A percentile compares a stretch with the other conserved stretches of the same genome.
Conservation (phyloP, 2,797 vertebrate genomes). For the Allobates femoralis region DNA sequence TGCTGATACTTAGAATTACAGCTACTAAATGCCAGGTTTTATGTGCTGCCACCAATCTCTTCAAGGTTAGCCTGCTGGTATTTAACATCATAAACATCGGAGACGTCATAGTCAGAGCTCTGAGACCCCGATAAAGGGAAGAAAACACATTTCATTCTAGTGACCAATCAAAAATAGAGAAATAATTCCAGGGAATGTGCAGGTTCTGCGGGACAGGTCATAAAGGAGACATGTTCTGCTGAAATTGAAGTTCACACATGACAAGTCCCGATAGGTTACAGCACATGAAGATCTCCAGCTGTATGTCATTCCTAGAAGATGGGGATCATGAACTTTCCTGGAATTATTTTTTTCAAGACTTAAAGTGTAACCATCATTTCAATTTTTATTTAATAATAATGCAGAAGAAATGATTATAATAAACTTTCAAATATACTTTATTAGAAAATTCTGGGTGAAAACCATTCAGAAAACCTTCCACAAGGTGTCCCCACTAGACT, state of each 20-base stretch:
- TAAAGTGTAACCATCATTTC: too few relatives aligned
- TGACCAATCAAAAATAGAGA: conserved; percentile 32
- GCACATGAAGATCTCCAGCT: neutral
- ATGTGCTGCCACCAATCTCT: conserved; percentile 38
- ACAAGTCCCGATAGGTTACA: neutral
- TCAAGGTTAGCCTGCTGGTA: conserved; percentile 49
- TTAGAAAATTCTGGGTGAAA: too few relatives aligned
- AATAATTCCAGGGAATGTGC: conserved; percentile 26
- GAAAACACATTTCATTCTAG: conserved; percentile 9
- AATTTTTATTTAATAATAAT: too few relatives aligned
- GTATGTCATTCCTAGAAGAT: neutral
- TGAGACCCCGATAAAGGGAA: neutral
- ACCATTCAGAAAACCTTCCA: too few relatives aligned
- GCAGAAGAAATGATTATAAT: too few relatives aligned
- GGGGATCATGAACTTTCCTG: neutral
- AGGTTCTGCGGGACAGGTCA: neutral
- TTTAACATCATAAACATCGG: conserved; percentile 28
- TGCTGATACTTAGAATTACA: conserved; percentile 27
- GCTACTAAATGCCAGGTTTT: conserved; percentile 46
- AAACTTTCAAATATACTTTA: too few relatives aligned
- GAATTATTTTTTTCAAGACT: neutral
- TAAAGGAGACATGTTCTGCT: neutral
- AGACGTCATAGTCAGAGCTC: conserved; percentile 8
- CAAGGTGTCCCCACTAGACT: too few relatives aligned
- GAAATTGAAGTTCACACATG: neutral